Conservation (phyloP, 2,113 vertebrate species). For the Barnardius zonarius region DNA sequence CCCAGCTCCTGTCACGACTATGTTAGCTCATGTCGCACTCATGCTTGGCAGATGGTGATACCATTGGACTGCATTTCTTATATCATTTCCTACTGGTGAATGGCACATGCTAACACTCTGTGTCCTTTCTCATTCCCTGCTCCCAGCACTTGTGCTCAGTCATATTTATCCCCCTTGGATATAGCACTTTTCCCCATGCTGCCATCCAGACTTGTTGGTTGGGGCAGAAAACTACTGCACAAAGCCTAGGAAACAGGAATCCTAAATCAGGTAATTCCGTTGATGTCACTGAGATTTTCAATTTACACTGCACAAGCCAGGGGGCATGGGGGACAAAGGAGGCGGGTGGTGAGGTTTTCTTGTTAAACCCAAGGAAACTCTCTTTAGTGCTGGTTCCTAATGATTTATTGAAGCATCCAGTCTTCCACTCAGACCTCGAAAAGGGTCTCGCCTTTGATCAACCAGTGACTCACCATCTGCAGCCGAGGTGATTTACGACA, state of each 20-base stretch:
- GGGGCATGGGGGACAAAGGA: background rate
- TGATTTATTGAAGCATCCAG: background rate
- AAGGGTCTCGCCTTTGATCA: slow-evolving; percentile 57
- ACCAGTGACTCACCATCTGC: slow-evolving; percentile 57
- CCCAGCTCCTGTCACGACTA: background rate
- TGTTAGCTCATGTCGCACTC: background rate
- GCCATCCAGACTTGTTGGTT: background rate
- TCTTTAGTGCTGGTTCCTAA: background rate
- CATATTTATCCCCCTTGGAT: background rate
- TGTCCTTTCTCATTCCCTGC: background rate
- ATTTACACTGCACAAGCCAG: background rate
- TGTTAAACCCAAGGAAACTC: background rate
- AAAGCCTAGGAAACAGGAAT: background rate
- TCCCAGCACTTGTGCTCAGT: background rate
- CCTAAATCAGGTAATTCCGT: background rate
- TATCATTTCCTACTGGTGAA: accelerated
- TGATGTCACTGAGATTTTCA: background rate
- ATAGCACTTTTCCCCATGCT: background rate
- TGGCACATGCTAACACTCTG: background rate
- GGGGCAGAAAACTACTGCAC: background rate
- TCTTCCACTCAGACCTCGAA: background rate
- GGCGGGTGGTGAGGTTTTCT: background rate
- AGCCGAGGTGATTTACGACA: slow-evolving; percentile 48
- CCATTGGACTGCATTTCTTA: accelerated
- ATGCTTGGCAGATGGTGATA: background rate